Evolutionary conservation across 2,888 invertebrate species (phyloP), one percentile per base, ranked within the genome.

Genomic region (Tachina grossa): DNA sequence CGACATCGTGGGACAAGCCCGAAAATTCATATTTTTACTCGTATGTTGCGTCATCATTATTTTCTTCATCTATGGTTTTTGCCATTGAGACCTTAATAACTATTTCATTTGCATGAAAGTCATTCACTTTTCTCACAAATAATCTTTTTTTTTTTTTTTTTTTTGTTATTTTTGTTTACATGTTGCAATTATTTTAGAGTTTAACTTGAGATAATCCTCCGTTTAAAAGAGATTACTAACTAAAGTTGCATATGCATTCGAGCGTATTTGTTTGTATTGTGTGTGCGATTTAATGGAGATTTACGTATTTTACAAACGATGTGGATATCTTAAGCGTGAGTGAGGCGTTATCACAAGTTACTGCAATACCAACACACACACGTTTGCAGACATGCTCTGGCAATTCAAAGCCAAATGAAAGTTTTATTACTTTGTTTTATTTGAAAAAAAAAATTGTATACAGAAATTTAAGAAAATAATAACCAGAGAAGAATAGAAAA

Each of bases 371-470:
- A 69, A 31, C 43, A 53, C 45, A 65, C 51, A 31, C 51, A 51
- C 19, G 19, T 45, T 6, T n/a, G n/a, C 41, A 61, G 11, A n/a
- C n/a, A 59, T 16, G 55, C 75, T 45, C 11, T 51, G n/a, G 41
- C 47, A 66, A 59, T 74, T 66, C 66, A 57, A 74, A 66, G 68
- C 74, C 51, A 81, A 66, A 69, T 45, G 59, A 75, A 81, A 81
- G 68, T 81, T 81, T 81, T 81, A 68, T 68, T 75, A 61, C 59
- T 74, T 61, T 61, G 22, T 53, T 75, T 55, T 65, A 72, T 71
- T 65, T 79, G 16, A 0, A 43, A 9, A 10, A 61, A n/a, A 45
- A 31, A 16, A 39, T 22, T 11, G 1, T 31, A 47, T 14, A 45
- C 13, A 39, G 19, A 45, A 22, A 14, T 45, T 31, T 47, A 22